Conservation (phyloP, 2,888 invertebrate genomes). For the Chalcis sispes region DNA sequence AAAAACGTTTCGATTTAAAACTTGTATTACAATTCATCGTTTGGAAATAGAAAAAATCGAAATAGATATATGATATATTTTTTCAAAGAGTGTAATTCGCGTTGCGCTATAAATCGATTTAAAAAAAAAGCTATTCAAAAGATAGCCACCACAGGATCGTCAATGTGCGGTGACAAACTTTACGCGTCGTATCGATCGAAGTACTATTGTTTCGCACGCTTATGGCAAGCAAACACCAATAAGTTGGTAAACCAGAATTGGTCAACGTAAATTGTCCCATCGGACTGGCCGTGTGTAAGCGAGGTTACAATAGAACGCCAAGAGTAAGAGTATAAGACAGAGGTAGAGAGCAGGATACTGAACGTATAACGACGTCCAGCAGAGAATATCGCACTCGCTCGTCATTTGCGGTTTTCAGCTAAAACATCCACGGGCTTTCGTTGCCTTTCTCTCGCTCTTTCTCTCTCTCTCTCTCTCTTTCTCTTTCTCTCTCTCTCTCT, state of each 20-base stretch:
- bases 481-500: not conserved
- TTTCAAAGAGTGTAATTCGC: no score
- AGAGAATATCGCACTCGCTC: slow-evolving; percentile 29
- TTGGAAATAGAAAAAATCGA: no score
- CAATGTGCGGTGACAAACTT: slow-evolving; percentile 21
- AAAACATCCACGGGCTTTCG: no score
- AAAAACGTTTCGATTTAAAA: no score
- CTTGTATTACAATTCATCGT: no score
- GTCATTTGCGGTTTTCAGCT: slow-evolving; percentile 37
- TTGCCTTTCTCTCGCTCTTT: not conserved
- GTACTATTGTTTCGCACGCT: slow-evolving; percentile 6
- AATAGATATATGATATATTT: no score
- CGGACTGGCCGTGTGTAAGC: not conserved
- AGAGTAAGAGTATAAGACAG: no score
- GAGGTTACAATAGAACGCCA: not conserved
- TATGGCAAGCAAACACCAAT: slow-evolving; percentile 15
- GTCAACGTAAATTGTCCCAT: slow-evolving; percentile 10
- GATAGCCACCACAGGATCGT: slow-evolving; percentile 7
- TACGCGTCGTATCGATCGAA: not conserved
- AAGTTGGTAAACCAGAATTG: slow-evolving; percentile 44
- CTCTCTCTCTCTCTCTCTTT: slow-evolving; percentile 2
- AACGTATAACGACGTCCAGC: not conserved
- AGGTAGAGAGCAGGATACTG: not conserved
- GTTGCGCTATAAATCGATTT: no score
- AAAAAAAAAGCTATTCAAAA: slow-evolving; percentile 3